Evolutionary conservation across 2,888 invertebrate species (phyloP), one percentile per base, ranked within the genome.

Genomic region (Litoditis marina): DNA sequence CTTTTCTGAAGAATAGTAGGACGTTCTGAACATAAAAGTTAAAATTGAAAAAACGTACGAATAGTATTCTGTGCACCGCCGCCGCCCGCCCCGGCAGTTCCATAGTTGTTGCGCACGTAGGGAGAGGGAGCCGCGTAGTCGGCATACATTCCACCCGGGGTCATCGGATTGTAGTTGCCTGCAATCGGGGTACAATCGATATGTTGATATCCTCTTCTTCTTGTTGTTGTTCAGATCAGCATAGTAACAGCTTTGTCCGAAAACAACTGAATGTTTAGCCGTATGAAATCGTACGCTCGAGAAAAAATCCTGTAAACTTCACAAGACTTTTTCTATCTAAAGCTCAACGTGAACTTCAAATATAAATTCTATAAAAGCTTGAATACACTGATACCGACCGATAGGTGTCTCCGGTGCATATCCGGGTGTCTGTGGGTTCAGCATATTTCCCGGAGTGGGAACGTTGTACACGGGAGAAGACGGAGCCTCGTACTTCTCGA

Each of bases 61-160:
- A n/a, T n/a, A n/a, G n/a, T n/a, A n/a, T n/a, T 73, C 22, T 42
- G 53, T 2, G 58, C 49, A n/a, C 52, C 57, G 5, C 30, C 51
- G 5, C 30, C 51, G 31, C 34, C 60, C 2, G 54, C 31, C 1
- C 49, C 42, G 4, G 19, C n/a, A 19, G 31, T 53, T 32, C 55
- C 30, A 34, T 22, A 31, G 4, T 53, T 28, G 2, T 52, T 54
- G 13, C 69, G 55, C 47, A 61, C 55, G 28, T 39, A 71, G 27
- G 77, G 76, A 3, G 73, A 73, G 2, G 77, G 74, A 5, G 76
- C 75, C 2, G 67, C 50, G 60, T 70, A 77, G 57, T 76, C 74
- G 49, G 58, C 55, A 42, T 68, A 70, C 22, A 56, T 31, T 16
- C 63, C 67, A 42, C 74, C 74, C 8, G 77, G 77, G n/a, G 77